A percentile compares a stretch with the other conserved stretches of the same genome.
Evolutionary conservation across 2,113 vertebrate genomes (phyloP).

Genomic region (Thinocorus orbignyianus): DNA sequence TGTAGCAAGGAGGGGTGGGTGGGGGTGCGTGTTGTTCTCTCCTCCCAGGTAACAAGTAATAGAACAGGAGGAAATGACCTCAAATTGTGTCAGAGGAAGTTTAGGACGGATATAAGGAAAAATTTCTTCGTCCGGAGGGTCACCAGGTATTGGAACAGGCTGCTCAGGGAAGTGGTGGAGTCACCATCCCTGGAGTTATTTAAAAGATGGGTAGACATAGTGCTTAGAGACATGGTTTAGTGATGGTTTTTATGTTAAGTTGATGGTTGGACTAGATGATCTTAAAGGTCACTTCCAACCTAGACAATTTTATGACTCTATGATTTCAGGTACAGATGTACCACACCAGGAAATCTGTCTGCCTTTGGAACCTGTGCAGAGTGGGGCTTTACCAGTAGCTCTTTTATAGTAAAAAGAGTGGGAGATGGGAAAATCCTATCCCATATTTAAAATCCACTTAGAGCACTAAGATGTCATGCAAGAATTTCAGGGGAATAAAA

Average conservation of each 20-base stretch:
- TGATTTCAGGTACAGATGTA: neutral
- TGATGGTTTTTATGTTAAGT: neutral
- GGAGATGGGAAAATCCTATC: neutral
- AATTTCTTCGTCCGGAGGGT: neutral
- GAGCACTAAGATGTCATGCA: neutral
- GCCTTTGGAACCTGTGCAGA: neutral
- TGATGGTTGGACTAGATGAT: neutral
- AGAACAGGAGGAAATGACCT: neutral
- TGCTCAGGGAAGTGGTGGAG: neutral
- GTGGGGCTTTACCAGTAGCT: neutral
- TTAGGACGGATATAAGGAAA: neutral
- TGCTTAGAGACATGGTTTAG: neutral
- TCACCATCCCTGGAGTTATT: neutral
- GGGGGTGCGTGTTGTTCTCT: neutral
- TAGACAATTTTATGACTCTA: neutral
- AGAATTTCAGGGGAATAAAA: neutral
- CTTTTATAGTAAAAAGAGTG: neutral
- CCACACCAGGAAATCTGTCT: neutral
- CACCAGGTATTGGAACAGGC: neutral
- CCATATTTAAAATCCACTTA: neutral
- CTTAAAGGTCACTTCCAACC: neutral
- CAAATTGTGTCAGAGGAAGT: neutral
- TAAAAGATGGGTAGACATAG: neutral
- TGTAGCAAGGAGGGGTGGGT: neutral
- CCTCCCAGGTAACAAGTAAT: neutral